Conservation (phyloP, 2,113 vertebrate species). For the Apeltes quadracus region DNA sequence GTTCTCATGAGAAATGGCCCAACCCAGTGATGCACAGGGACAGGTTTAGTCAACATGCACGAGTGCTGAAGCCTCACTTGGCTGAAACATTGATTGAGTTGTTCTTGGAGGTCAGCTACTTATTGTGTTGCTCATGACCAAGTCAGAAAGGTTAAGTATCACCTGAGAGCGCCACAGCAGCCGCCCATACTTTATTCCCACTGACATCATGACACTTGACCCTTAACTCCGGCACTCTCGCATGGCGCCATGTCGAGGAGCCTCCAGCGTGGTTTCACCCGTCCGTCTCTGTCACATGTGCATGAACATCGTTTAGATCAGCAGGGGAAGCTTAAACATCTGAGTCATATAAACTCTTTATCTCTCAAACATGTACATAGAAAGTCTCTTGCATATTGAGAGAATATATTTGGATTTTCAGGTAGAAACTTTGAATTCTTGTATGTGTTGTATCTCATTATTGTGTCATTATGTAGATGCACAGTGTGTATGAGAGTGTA, state of each 20-base stretch:
- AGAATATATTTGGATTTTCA: not conserved
- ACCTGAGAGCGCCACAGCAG: slow-evolving; percentile 69
- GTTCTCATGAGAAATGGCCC: slow-evolving; percentile 79
- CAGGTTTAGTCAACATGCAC: slow-evolving; percentile 30
- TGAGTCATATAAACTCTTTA: not conserved
- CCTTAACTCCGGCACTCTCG: slow-evolving; percentile 48
- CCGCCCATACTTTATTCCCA: slow-evolving; percentile 53
- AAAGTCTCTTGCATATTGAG: not conserved
- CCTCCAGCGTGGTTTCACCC: slow-evolving; percentile 12
- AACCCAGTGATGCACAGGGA: slow-evolving; percentile 56
- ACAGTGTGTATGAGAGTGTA: slow-evolving; percentile 24
- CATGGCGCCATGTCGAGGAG: slow-evolving; percentile 48
- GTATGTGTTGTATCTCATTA: not conserved
- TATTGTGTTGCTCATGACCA: slow-evolving; percentile 71
- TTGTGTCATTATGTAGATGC: not conserved
- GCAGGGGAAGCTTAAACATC: not conserved
- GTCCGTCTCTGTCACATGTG: slow-evolving; percentile 28
- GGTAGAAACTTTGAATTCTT: not conserved
- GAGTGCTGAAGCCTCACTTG: slow-evolving; percentile 50
- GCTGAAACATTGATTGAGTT: slow-evolving; percentile 62
- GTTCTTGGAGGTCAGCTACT: slow-evolving; percentile 60
- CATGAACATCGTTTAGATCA: not conserved
- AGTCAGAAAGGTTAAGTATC: slow-evolving; percentile 74
- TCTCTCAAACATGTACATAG: not conserved
- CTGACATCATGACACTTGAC: slow-evolving; percentile 73